Evolutionary conservation across 2,888 invertebrate species (phyloP).

Genomic region (Diploptera punctata): DNA sequence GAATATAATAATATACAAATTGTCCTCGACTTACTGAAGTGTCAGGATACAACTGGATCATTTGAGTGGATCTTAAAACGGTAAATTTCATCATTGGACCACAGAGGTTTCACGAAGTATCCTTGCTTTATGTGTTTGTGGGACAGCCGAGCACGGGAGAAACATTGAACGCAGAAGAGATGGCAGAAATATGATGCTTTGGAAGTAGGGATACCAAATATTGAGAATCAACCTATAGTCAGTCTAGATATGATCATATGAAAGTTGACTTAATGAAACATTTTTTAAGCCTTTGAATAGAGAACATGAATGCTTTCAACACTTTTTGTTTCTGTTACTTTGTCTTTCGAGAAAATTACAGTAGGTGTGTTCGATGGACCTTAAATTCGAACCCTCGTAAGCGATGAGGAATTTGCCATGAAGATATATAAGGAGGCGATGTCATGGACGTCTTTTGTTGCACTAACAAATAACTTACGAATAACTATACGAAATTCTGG

Average conservation of each 20-base stretch:
- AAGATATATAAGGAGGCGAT: neutral
- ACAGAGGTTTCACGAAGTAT: no score
- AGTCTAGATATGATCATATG: conserved; percentile 1
- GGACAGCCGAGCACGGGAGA: no score
- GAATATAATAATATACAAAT: no score
- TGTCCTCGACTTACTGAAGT: no score
- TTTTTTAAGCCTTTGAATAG: no score
- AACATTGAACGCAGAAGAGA: neutral
- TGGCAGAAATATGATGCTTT: no score
- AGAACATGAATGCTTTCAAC: neutral
- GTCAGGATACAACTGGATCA: no score
- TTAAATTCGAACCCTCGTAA: neutral
- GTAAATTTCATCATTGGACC: no score
- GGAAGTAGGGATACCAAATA: neutral
- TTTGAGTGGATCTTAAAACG: no score
- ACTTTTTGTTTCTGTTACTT: conserved; percentile 9
- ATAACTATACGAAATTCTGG: neutral
- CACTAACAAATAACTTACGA: neutral
- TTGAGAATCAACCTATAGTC: conserved; percentile 12
- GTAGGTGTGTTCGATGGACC: conserved; percentile 12
- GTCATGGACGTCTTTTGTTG: neutral
- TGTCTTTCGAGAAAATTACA: conserved; percentile 20
- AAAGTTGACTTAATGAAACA: no score
- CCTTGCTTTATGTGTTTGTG: no score
- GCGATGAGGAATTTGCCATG: no score